These are phyloP conservation scores for Potamarius usumacintae DNA, from an alignment of 2,113 vertebrate genomes.

Conservation along the genomic window DNA sequence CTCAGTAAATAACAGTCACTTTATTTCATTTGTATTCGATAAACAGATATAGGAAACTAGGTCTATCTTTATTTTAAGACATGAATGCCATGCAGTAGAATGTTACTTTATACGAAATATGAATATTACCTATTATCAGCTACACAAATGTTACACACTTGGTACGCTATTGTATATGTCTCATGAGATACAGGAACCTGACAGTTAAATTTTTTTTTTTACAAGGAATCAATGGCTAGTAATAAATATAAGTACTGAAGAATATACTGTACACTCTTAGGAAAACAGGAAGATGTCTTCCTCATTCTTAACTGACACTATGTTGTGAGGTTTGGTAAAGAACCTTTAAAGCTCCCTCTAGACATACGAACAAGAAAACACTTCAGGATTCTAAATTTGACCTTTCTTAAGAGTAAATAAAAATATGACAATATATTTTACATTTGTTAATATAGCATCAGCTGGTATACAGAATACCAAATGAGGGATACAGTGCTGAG, in stretches of 20 bases:
- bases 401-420: no score
- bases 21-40: no score
- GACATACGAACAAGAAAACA: no score
- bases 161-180: neutral
- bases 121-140: neutral
- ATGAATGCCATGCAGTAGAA: neutral
- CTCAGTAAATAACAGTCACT: no score
- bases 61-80: neutral
- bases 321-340: no score
- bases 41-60: neutral
- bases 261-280: neutral
- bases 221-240: neutral
- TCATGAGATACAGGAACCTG: neutral
- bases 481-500: neutral
- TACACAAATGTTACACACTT: neutral
- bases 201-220: neutral
- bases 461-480: neutral
- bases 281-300: neutral
- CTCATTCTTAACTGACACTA: no score
- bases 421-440: no score
- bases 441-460: no score
- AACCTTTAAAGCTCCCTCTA: no score
- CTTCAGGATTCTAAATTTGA: no score
- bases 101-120: neutral
- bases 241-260: neutral